Percentiles rank a stretch among this genome's conserved stretches.
Evolutionary conservation across 2,888 invertebrate genomes (phyloP).

Genomic region (Lasioglossum calceatum): DNA sequence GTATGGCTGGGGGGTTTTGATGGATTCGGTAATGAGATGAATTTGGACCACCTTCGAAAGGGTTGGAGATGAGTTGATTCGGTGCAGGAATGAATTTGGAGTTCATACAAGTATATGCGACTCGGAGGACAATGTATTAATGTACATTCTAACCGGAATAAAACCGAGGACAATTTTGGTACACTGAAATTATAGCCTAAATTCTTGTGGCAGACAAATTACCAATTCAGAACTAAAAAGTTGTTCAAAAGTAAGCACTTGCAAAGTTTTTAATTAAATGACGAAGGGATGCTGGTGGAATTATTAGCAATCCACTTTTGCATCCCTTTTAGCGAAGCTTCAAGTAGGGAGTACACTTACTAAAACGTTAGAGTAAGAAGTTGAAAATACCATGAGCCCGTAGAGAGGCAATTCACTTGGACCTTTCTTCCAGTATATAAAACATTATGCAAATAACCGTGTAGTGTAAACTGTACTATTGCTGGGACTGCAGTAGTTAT

Average conservation of each 20-base stretch:
- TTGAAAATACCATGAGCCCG: background rate
- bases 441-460: background rate
- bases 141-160: background rate
- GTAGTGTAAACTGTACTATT: too few relatives aligned
- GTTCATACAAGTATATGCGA: too few relatives aligned
- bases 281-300: background rate
- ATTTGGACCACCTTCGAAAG: background rate
- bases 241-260: background rate
- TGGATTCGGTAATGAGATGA: background rate
- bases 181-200: background rate
- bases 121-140: too few relatives aligned
- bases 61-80: background rate
- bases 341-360: background rate
- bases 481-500: too few relatives aligned
- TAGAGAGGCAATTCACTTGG: background rate
- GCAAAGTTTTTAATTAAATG: background rate
- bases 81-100: background rate
- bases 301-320: background rate
- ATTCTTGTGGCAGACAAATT: background rate
- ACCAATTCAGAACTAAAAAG: background rate
- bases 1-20: background rate
- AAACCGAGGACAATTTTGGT: background rate
- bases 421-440: background rate
- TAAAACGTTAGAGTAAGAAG: background rate
- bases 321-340: background rate